phyloP scores from a whole-genome alignment of 1,140 invertebrate genomes.

The Drosophila triauraria region DNA sequence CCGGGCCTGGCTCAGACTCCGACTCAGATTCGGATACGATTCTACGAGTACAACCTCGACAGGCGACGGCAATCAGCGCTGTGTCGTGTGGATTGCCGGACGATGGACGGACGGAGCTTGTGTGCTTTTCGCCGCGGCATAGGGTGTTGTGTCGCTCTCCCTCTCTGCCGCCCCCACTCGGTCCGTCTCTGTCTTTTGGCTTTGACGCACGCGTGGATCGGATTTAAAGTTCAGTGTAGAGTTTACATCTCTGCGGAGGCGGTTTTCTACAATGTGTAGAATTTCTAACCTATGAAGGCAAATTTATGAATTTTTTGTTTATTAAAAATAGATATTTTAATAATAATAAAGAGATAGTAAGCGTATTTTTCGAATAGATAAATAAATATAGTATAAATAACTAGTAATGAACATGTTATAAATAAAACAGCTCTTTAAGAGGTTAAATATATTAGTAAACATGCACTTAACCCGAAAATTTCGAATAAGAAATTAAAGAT shows the following conservation, averaged over 20 bases:
- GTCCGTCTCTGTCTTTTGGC: conserved; percentile 1
- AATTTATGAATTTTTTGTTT: too few species aligned
- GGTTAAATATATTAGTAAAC: too few species aligned
- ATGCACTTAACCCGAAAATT: too few species aligned
- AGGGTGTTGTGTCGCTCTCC: conserved; percentile 53
- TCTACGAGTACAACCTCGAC: conserved; percentile 22
- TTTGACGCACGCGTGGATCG: conserved; percentile 19
- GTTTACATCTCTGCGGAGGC: background rate
- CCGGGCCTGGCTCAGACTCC: conserved; percentile 28
- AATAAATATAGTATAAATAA: too few species aligned
- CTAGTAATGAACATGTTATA: too few species aligned
- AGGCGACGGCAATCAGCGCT: conserved; percentile 32
- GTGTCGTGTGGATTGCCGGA: conserved; percentile 31
- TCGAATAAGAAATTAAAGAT: too few species aligned
- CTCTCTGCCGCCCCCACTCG: background rate
- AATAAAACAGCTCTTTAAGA: too few species aligned
- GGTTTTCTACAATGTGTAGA: background rate
- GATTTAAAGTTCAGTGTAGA: conserved; percentile 9
- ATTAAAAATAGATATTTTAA: too few species aligned
- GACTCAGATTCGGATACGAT: background rate
- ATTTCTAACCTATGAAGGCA: too few species aligned
- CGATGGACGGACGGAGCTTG: conserved; percentile 57
- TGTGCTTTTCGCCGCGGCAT: conserved; percentile 53
- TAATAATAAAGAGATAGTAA: too few species aligned
- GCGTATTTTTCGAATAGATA: too few species aligned